Evolutionary conservation across 2,888 invertebrate genomes (phyloP).

Genomic region (Lagria hirta): DNA sequence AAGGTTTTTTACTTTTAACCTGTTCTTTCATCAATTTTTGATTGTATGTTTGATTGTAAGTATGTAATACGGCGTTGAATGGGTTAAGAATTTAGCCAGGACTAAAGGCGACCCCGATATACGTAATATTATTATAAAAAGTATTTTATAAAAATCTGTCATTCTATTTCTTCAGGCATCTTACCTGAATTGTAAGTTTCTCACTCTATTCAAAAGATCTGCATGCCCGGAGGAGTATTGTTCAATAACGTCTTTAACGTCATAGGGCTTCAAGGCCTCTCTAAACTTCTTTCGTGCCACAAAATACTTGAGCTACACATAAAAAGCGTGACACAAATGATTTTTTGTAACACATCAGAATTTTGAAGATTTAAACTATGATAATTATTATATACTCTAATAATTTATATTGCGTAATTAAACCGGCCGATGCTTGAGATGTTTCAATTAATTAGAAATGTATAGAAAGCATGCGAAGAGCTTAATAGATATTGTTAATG

Average conservation of each 20-base stretch:
- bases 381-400: slow-evolving; percentile 2
- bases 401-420: not conserved
- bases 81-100: too few relatives aligned
- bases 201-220: slow-evolving; percentile 84
- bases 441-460: slow-evolving; percentile 3
- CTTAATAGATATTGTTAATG: slow-evolving; percentile 12
- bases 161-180: slow-evolving; percentile 39
- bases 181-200: slow-evolving; percentile 83
- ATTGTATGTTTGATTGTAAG: too few relatives aligned
- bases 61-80: too few relatives aligned
- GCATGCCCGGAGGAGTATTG: slow-evolving; percentile 88
- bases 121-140: too few relatives aligned
- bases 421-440: slow-evolving; percentile 1
- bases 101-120: too few relatives aligned
- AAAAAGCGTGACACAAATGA: slow-evolving; percentile 39
- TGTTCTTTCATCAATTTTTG: too few relatives aligned
- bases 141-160: slow-evolving; percentile 10
- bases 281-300: slow-evolving; percentile 89
- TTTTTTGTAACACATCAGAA: slow-evolving; percentile 10
- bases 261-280: slow-evolving; percentile 89
- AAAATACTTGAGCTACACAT: slow-evolving; percentile 79
- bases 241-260: slow-evolving; percentile 93
- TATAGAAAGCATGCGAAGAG: slow-evolving; percentile 22
- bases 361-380: slow-evolving; percentile 4
- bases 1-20: too few relatives aligned